phyloP scores from a whole-genome alignment of 2,113 vertebrate genomes.

The Aptenodytes patagonicus region DNA sequence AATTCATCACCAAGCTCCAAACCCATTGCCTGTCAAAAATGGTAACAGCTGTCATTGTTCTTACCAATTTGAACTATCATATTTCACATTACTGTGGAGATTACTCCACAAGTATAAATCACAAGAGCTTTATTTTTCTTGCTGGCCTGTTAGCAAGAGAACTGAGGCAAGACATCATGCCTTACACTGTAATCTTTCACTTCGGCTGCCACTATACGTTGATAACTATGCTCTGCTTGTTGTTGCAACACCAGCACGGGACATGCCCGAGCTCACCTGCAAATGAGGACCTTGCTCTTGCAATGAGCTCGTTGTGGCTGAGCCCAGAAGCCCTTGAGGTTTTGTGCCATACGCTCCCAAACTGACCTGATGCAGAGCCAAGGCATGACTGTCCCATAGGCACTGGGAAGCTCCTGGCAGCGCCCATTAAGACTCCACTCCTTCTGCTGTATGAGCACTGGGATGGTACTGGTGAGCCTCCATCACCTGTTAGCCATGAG shows the following conservation, averaged over 20 bases:
- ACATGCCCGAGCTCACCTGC: neutral
- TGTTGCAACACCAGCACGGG: neutral
- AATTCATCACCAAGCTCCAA: constrained; percentile 42
- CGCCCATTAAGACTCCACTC: too few species aligned
- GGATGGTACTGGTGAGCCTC: neutral
- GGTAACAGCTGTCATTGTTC: constrained; percentile 49
- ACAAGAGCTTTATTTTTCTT: constrained; percentile 47
- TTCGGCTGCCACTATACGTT: neutral
- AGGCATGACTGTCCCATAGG: neutral
- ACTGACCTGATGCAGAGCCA: neutral
- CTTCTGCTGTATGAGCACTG: rapidly evolving
- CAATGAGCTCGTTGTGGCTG: neutral
- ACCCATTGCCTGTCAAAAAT: constrained; percentile 34
- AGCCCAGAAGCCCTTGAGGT: neutral
- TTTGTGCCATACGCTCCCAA: neutral
- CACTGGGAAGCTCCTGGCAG: neutral
- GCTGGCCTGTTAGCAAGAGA: constrained; percentile 19
- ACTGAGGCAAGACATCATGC: neutral
- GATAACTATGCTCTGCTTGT: neutral
- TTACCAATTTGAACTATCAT: constrained; percentile 17
- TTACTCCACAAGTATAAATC: constrained; percentile 31
- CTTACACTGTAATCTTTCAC: neutral
- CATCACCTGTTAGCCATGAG: neutral
- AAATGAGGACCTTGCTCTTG: neutral
- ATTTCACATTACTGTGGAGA: constrained; percentile 51